A percentile compares a stretch with the other conserved stretches of the same genome.
phyloP scores from a whole-genome alignment of 2,888 invertebrate genomes.

The Meliscaeva auricollis region DNA sequence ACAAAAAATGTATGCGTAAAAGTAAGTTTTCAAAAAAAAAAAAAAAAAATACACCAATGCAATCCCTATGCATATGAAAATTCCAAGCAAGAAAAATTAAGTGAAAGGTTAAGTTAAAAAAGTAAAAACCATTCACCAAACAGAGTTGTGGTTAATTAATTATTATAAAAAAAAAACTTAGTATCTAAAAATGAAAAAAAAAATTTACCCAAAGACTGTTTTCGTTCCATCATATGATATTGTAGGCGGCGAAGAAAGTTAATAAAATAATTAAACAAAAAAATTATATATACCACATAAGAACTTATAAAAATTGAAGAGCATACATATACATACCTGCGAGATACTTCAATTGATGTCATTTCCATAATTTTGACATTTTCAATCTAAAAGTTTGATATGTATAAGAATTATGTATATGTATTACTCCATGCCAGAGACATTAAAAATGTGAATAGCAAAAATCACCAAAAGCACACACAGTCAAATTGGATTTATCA shows the following conservation, averaged over 20 bases:
- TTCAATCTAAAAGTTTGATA: conserved; percentile 31
- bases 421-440: conserved; percentile 43
- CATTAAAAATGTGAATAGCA: conserved; percentile 40
- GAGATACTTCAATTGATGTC: conserved; percentile 64
- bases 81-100: conserved; percentile 59
- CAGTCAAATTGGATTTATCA: conserved; percentile 29
- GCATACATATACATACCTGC: conserved; percentile 52
- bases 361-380: conserved; percentile 56
- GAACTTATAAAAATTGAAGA: conserved; percentile 54
- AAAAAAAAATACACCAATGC: conserved; percentile 32
- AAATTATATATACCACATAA: conserved; percentile 49
- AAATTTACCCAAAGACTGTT: conserved; percentile 85
- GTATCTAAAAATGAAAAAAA: conserved; percentile 76
- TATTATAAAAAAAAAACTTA: conserved; percentile 67
- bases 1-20: conserved; percentile 53
- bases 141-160: conserved; percentile 74
- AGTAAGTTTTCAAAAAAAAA: conserved; percentile 61
- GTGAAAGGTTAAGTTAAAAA: conserved; percentile 38
- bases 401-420: neutral
- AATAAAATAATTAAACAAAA: conserved; percentile 77
- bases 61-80: conserved; percentile 65
- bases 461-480: conserved; percentile 31
- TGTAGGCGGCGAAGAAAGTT: conserved; percentile 76
- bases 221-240: conserved; percentile 83
- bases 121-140: conserved; percentile 57